A percentile compares a stretch with the other conserved stretches of the same genome.
These are phyloP conservation scores for Mantis religiosa DNA, from an alignment of 2,888 invertebrate species.

Conservation along the genomic window DNA sequence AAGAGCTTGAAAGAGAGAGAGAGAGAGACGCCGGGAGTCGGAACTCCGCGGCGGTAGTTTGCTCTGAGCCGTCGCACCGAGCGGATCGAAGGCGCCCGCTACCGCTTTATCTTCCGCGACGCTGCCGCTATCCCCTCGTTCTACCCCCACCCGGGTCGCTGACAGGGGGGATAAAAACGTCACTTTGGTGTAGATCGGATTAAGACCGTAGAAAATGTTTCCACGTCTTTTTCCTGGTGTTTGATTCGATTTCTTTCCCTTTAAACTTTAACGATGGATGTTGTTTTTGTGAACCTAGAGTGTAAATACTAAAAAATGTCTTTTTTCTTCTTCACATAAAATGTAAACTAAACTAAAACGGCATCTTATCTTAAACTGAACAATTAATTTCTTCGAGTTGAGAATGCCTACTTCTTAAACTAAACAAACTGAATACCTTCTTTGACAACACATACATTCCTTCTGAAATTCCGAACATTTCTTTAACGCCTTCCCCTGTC, in stretches of 20 bases:
- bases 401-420: too few relatives aligned
- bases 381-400: too few relatives aligned
- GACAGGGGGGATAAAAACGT: neutral
- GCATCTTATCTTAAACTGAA: too few relatives aligned
- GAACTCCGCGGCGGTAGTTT: neutral
- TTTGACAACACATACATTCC: too few relatives aligned
- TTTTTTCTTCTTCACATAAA: neutral
- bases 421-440: too few relatives aligned
- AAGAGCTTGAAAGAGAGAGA: neutral
- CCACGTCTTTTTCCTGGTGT: neutral
- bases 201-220: neutral
- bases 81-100: neutral
- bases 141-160: neutral
- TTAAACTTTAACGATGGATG: neutral
- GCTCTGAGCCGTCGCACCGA: neutral
- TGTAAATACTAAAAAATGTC: neutral
- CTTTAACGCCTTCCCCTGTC: too few relatives aligned
- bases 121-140: neutral
- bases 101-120: neutral
- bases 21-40: neutral
- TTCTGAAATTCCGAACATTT: too few relatives aligned
- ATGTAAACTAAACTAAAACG: neutral
- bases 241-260: neutral
- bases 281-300: neutral
- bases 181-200: neutral